These are phyloP conservation scores for Struthidea cinerea DNA, from an alignment of 2,113 vertebrate genomes.

Conservation along the genomic window DNA sequence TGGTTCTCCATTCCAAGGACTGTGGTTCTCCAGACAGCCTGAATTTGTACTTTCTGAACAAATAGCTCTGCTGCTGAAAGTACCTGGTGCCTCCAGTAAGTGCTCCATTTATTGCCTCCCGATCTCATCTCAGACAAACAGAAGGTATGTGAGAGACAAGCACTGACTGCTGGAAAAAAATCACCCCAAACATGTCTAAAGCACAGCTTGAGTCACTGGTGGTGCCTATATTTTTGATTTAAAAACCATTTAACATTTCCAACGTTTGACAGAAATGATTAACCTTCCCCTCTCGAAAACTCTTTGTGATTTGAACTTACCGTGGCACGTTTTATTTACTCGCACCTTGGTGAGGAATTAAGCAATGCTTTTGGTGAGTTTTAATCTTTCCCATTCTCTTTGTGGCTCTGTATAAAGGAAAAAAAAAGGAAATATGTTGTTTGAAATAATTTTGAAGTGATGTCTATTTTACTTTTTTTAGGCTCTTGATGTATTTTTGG, in stretches of 20 bases:
- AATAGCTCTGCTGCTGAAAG: neutral
- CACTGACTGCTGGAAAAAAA: neutral
- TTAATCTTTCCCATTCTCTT: conserved; percentile 53
- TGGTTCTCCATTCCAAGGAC: neutral
- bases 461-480: conserved; percentile 52
- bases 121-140: neutral
- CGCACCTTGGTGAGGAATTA: conserved; percentile 24
- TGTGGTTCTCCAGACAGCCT: neutral
- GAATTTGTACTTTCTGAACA: neutral
- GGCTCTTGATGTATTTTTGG: conserved; percentile 55
- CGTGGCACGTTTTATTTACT: conserved; percentile 40
- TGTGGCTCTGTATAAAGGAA: neutral
- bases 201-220: neutral
- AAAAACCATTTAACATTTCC: conserved; percentile 41
- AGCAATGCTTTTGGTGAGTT: conserved; percentile 23
- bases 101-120: neutral
- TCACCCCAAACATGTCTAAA: neutral
- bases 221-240: conserved; percentile 20
- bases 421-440: neutral
- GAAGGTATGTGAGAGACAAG: neutral
- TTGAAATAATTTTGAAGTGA: conserved; percentile 47
- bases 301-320: conserved; percentile 30
- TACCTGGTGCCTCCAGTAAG: neutral
- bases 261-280: conserved; percentile 49
- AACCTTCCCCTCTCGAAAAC: conserved; percentile 25